A percentile compares a stretch with the other conserved stretches of the same genome.
Evolutionary conservation across 2,113 vertebrate species (phyloP).

Genomic region (Taxidea taxus): DNA sequence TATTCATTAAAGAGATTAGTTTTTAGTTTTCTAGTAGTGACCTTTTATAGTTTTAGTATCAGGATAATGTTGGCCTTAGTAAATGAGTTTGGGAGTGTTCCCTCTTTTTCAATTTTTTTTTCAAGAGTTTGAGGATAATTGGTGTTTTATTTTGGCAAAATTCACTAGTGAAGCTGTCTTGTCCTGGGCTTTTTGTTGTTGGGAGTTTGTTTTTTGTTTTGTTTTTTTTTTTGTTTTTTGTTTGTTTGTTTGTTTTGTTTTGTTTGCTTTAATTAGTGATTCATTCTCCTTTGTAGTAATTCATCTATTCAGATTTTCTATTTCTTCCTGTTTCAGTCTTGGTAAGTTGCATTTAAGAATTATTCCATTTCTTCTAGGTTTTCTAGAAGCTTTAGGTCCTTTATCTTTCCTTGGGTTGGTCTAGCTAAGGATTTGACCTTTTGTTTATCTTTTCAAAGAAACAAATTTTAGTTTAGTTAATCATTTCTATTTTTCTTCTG

Average conservation of each 20-base stretch:
- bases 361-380: neutral
- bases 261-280: neutral
- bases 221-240: too few species aligned
- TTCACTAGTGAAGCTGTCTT: neutral
- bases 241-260: too few species aligned
- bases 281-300: neutral
- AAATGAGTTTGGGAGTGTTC: neutral
- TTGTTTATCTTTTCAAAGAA: neutral
- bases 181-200: neutral
- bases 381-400: neutral
- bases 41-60: neutral
- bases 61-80: neutral
- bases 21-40: neutral
- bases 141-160: neutral
- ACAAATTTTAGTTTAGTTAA: neutral
- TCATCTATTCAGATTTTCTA: neutral
- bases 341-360: neutral
- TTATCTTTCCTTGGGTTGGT: neutral
- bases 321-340: neutral
- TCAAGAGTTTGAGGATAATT: neutral
- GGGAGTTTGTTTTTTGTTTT: neutral
- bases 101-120: neutral
- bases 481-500: neutral
- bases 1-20: neutral
- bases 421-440: neutral